Evolutionary conservation across 2,888 invertebrate genomes (phyloP).

Genomic region (Chymomyza procnemis): DNA sequence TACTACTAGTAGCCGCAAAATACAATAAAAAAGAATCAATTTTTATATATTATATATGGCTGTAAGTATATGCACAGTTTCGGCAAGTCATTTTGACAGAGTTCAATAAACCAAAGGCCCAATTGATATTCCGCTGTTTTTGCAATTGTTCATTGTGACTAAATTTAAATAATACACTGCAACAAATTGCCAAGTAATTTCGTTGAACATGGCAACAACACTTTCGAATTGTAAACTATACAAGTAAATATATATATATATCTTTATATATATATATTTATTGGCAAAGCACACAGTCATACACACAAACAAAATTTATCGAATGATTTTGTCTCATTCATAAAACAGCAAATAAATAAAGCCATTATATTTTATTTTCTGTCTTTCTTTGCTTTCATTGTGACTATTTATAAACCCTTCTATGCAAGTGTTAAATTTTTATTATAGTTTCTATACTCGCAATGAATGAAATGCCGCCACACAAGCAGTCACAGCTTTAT

Average conservation of each 20-base stretch:
- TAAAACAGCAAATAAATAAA: not conserved
- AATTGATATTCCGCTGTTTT: not conserved
- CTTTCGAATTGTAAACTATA: too few relatives aligned
- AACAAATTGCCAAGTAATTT: not conserved
- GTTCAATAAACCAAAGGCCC: slow-evolving; percentile 25
- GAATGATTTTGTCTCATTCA: not conserved
- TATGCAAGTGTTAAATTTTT: slow-evolving; percentile 21
- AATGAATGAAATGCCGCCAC: slow-evolving; percentile 9
- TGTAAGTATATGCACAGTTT: not conserved
- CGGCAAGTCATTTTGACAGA: not conserved
- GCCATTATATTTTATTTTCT: slow-evolving; percentile 20
- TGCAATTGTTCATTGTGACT: not conserved
- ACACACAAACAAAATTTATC: not conserved
- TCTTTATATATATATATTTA: not conserved
- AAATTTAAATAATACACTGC: not conserved
- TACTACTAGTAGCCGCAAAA: not conserved
- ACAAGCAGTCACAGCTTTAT: slow-evolving; percentile 16
- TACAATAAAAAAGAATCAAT: slow-evolving; percentile 9
- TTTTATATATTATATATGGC: too few relatives aligned
- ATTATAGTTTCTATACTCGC: slow-evolving; percentile 26
- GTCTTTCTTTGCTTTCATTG: slow-evolving; percentile 19
- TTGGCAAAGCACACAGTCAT: too few relatives aligned
- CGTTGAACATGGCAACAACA: not conserved
- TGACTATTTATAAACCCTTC: slow-evolving; percentile 38
- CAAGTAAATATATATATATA: too few relatives aligned